These are phyloP conservation scores for Aythya baeri DNA, from an alignment of 2,113 vertebrate genomes.

Conservation along the genomic window DNA sequence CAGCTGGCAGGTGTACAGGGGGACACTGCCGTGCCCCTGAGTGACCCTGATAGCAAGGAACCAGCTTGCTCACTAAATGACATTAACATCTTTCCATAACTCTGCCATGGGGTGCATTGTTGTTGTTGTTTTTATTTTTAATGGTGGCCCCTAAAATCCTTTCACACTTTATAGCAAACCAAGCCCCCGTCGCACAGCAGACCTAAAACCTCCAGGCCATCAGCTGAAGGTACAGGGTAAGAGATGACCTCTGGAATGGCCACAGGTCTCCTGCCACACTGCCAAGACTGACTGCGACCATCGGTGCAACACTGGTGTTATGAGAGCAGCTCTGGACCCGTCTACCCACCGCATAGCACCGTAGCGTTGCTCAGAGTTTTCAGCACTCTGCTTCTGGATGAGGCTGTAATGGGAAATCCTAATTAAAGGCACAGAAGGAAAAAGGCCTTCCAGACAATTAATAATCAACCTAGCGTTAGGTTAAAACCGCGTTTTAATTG, in stretches of 20 bases:
- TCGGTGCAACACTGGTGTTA: accelerated
- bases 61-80: too few relatives aligned
- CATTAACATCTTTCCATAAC: not conserved
- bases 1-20: accelerated
- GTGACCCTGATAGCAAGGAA: not conserved
- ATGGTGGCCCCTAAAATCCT: not conserved
- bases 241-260: accelerated
- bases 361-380: accelerated
- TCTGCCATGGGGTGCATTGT: not conserved
- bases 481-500: conserved; percentile 15
- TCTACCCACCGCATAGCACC: accelerated
- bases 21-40: not conserved
- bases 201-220: not conserved
- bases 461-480: not conserved
- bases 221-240: not conserved
- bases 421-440: conserved; percentile 40
- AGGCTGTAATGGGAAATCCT: not conserved
- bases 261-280: not conserved
- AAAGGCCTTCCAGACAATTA: conserved; percentile 37
- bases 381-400: not conserved
- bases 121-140: too few relatives aligned
- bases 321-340: accelerated
- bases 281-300: accelerated
- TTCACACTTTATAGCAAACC: accelerated
- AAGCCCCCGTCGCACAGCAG: accelerated